A percentile compares a stretch with the other conserved stretches of the same genome.
Evolutionary conservation across 2,888 invertebrate species (phyloP).

Genomic region (Mystacides longicornis): DNA sequence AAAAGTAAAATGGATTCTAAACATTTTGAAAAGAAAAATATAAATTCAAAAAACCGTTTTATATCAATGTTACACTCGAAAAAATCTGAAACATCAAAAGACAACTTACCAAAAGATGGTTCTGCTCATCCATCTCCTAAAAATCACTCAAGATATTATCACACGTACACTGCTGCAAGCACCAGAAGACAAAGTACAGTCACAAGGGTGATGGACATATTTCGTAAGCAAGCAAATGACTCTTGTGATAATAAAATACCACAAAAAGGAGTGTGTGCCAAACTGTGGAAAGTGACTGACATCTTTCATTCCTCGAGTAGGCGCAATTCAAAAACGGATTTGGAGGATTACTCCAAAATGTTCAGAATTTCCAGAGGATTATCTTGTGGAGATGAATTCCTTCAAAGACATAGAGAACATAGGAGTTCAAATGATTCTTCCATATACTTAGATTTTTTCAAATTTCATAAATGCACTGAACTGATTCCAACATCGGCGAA

Average conservation of each 20-base stretch:
- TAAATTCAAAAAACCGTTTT: not conserved
- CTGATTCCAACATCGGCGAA: conserved; percentile 17
- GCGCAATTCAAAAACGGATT: conserved; percentile 8
- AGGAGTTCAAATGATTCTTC: not conserved
- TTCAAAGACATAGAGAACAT: conserved; percentile 2
- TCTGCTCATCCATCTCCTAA: conserved; percentile 16
- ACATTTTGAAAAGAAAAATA: not conserved
- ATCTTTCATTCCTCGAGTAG: conserved; percentile 7
- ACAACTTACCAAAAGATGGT: conserved; percentile 15
- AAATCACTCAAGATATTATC: conserved; percentile 17
- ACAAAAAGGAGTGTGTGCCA: conserved; percentile 5
- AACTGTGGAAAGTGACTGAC: conserved; percentile 6
- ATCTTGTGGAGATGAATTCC: conserved; percentile 12
- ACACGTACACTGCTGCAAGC: conserved; percentile 16
- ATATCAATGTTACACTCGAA: not conserved
- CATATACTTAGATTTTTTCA: conserved; percentile 14
- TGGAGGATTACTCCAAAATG: conserved; percentile 1
- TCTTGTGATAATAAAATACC: not conserved
- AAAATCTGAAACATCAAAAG: not conserved
- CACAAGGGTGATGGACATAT: conserved; percentile 19
- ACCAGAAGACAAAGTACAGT: conserved; percentile 12
- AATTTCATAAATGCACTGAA: conserved; percentile 12
- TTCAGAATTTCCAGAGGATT: conserved; percentile 15
- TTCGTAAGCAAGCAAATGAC: conserved; percentile 9
- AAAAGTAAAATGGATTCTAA: not conserved